Conservation (phyloP, 2,888 invertebrate species). For the Seira ritae region DNA sequence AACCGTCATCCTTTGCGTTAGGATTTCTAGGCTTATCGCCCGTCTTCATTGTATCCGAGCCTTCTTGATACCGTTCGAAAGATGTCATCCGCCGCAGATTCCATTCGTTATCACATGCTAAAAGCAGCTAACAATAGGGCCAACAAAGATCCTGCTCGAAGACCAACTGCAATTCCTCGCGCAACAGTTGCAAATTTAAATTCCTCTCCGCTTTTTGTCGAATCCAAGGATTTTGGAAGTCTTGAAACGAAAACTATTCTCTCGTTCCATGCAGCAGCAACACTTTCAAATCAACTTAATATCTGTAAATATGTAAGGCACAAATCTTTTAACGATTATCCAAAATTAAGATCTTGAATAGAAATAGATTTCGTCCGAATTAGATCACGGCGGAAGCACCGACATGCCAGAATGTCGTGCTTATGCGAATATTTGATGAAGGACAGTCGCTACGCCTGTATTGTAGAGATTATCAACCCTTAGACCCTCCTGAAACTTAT, state of each 20-base stretch:
- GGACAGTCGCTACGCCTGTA: constrained; percentile 37
- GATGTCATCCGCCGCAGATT: constrained; percentile 18
- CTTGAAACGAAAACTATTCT: constrained; percentile 40
- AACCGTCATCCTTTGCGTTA: no score
- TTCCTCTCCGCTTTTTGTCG: constrained; percentile 19
- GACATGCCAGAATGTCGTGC: neutral
- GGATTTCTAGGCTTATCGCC: no score
- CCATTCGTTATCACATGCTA: constrained; percentile 32
- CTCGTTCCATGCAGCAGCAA: constrained; percentile 26
- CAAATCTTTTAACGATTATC: neutral
- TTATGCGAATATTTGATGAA: constrained; percentile 18
- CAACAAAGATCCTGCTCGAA: neutral
- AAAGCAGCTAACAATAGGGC: constrained; percentile 31
- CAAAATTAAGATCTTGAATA: no score
- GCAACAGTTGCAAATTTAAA: no score
- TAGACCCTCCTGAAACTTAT: constrained; percentile 25
- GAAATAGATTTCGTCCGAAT: no score
- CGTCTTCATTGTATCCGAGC: no score
- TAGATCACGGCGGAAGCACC: constrained; percentile 34
- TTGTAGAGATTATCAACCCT: constrained; percentile 4
- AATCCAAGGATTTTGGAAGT: no score
- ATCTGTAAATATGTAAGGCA: constrained; percentile 31
- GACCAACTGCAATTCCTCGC: neutral
- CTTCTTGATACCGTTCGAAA: no score
- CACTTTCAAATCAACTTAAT: constrained; percentile 25